phyloP scores from a whole-genome alignment of 2,888 invertebrate genomes.

The Patella caerulea region DNA sequence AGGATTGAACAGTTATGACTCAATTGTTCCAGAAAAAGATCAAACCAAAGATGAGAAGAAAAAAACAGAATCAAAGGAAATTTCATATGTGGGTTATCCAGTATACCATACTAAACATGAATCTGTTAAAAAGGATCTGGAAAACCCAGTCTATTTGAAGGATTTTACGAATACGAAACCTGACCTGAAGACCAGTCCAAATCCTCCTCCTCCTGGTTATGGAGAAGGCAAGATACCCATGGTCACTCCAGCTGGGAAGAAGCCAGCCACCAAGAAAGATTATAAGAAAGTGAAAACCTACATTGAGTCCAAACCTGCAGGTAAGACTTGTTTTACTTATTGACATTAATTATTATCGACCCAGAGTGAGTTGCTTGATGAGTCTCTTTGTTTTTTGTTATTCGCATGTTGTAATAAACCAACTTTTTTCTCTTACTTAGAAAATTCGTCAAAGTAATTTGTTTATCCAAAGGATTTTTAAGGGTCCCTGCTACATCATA shows the following conservation, averaged over 20 bases:
- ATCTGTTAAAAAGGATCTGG: conserved; percentile 40
- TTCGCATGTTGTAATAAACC: too few species aligned
- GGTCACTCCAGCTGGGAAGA: conserved; percentile 22
- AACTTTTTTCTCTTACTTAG: too few species aligned
- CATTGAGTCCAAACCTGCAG: conserved; percentile 51
- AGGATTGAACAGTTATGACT: conserved; percentile 5
- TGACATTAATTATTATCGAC: too few species aligned
- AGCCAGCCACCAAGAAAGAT: conserved; percentile 18
- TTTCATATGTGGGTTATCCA: neutral
- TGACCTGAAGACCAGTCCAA: conserved; percentile 51
- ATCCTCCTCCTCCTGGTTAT: conserved; percentile 47
- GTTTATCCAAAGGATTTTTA: too few species aligned
- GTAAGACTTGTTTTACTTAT: conserved; percentile 26
- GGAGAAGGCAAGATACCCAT: conserved; percentile 37
- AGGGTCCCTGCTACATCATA: too few species aligned
- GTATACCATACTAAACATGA: conserved; percentile 19
- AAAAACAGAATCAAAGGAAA: conserved; percentile 11
- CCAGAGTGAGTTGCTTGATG: too few species aligned
- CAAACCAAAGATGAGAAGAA: conserved; percentile 11
- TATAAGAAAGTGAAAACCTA: conserved; percentile 29
- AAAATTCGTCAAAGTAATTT: too few species aligned
- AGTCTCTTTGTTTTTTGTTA: too few species aligned
- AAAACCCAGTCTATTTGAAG: conserved; percentile 29
- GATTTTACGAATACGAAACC: conserved; percentile 37
- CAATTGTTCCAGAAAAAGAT: conserved; percentile 20